Conservation (phyloP, 1,140 invertebrate species). For the Trichonephila clavata region DNA sequence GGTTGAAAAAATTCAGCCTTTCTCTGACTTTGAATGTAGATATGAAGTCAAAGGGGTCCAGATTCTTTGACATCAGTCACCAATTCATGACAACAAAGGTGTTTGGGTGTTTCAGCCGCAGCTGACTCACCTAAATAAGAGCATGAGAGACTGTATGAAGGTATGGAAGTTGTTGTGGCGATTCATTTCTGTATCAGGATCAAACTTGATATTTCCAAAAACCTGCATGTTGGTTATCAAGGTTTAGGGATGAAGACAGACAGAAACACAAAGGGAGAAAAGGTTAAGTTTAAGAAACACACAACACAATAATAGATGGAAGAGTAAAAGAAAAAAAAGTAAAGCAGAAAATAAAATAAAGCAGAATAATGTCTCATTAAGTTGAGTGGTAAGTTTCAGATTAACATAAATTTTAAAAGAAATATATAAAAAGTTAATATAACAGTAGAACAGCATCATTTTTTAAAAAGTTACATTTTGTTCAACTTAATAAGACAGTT, state of each 20-base stretch:
- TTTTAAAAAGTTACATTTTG: background rate
- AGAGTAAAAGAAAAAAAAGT: slow-evolving; percentile 46
- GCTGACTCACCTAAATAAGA: slow-evolving; percentile 94
- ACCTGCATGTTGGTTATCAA: slow-evolving; percentile 83
- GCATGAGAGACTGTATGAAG: slow-evolving; percentile 95
- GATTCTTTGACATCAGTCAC: slow-evolving; percentile 29
- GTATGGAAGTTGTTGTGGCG: slow-evolving; percentile 98
- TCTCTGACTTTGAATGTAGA: no score
- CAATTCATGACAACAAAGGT: slow-evolving; percentile 75
- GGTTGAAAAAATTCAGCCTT: no score
- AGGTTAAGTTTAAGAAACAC: slow-evolving; percentile 60
- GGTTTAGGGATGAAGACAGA: slow-evolving; percentile 69
- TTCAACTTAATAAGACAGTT: slow-evolving; percentile 16
- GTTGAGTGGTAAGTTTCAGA: background rate
- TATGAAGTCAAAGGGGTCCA: background rate
- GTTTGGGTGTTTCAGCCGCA: slow-evolving; percentile 70
- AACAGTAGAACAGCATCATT: background rate
- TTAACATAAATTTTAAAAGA: background rate
- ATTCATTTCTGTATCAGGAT: slow-evolving; percentile 93
- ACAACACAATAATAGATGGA: slow-evolving; percentile 66
- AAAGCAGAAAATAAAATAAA: slow-evolving; percentile 53
- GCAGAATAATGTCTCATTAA: background rate
- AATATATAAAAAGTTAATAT: background rate
- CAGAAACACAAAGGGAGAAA: slow-evolving; percentile 70
- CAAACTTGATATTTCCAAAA: slow-evolving; percentile 95